Percentiles rank a stretch among this genome's conserved stretches.
These are phyloP conservation scores for Masticophis lateralis DNA, from an alignment of 2,797 vertebrate genomes.

Conservation along the genomic window DNA sequence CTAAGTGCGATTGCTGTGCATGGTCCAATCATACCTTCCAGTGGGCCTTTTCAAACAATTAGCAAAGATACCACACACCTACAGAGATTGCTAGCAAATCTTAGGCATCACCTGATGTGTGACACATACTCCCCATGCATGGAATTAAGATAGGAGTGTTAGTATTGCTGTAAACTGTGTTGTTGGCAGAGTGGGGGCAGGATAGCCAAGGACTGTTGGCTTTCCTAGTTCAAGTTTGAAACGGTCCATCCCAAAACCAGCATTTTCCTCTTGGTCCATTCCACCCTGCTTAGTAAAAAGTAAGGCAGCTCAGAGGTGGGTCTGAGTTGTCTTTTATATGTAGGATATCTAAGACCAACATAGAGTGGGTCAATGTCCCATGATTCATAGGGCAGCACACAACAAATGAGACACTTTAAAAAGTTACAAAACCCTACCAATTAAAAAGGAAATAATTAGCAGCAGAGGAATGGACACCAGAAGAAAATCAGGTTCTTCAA, in stretches of 20 bases:
- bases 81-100: background rate
- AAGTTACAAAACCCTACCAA: background rate
- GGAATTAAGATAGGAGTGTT: background rate
- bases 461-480: background rate
- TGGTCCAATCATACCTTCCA: background rate
- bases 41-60: constrained; percentile 3
- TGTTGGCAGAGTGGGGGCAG: background rate
- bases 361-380: background rate
- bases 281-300: background rate
- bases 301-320: background rate
- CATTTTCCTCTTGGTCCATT: background rate
- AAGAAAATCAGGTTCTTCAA: background rate
- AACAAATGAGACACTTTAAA: background rate
- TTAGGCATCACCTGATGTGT: background rate
- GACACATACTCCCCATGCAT: background rate
- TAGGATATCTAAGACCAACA: background rate
- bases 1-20: background rate
- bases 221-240: background rate
- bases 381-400: background rate
- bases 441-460: background rate
- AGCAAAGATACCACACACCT: background rate
- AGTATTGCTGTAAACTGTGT: background rate
- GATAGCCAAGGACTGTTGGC: background rate
- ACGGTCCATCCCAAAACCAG: background rate
- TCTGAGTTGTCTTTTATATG: background rate